phyloP scores from a whole-genome alignment of 2,113 vertebrate genomes.

The Nymphicus hollandicus region DNA sequence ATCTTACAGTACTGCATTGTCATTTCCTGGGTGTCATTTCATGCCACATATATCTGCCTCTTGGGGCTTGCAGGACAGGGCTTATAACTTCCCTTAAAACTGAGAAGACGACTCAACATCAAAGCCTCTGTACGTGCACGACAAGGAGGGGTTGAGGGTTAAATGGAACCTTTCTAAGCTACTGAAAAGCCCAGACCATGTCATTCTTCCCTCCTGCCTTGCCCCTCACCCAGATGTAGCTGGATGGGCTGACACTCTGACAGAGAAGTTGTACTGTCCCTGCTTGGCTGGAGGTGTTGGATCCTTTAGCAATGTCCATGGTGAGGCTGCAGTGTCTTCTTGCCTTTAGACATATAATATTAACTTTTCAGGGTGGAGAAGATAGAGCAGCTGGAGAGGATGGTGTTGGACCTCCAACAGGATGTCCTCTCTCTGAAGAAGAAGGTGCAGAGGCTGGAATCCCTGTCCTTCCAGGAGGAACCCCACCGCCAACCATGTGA shows the following conservation, averaged over 20 bases:
- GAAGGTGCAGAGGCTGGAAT: conserved; percentile 61
- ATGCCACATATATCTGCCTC: not conserved
- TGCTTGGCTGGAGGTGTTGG: not conserved
- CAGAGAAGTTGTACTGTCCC: not conserved
- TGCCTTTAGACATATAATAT: not conserved
- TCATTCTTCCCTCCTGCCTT: not conserved
- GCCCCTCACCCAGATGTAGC: not conserved
- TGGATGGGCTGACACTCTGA: not conserved
- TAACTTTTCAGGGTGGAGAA: conserved; percentile 19
- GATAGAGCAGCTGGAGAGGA: conserved; percentile 56
- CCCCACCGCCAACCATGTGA: not conserved
- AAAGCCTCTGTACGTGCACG: not conserved
- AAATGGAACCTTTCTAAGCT: not conserved
- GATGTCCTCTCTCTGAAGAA: conserved; percentile 39
- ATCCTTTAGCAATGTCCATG: not conserved
- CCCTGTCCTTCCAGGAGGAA: conserved; percentile 45
- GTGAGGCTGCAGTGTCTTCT: not conserved
- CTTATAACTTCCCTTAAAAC: not conserved
- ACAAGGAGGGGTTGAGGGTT: not conserved
- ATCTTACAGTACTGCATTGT: not conserved
- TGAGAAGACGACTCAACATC: not conserved
- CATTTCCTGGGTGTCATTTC: not conserved
- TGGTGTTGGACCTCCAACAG: conserved; percentile 39
- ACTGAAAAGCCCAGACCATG: not conserved
- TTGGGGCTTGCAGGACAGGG: not conserved